Conservation (phyloP, 1,140 invertebrate species). For the Lepidotrigona ventralis region DNA sequence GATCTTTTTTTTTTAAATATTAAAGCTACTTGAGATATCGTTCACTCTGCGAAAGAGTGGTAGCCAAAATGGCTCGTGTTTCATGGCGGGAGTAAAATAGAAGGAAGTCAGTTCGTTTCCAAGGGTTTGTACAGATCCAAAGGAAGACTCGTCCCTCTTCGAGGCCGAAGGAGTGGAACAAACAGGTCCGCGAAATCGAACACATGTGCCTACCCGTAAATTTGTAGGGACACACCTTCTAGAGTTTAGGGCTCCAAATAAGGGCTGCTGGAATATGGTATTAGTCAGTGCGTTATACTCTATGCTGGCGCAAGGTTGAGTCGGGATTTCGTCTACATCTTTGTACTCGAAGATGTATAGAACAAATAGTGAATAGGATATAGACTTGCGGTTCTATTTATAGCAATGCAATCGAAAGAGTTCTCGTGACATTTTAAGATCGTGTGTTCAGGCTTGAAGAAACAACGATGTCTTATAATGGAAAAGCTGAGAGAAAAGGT, state of each 20-base stretch:
- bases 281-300: constrained; percentile 52
- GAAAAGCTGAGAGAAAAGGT: background rate
- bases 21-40: too few species aligned
- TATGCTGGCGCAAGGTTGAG: constrained; percentile 36
- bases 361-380: too few species aligned
- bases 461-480: constrained; percentile 22
- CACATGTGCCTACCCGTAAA: constrained; percentile 43
- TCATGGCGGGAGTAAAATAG: too few species aligned
- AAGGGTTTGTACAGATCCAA: background rate
- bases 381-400: too few species aligned
- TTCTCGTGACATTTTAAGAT: background rate
- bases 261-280: constrained; percentile 58
- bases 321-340: background rate
- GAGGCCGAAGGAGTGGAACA: constrained; percentile 14
- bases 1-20: too few species aligned
- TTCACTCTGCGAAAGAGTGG: too few species aligned
- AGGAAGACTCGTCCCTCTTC: background rate
- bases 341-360: background rate
- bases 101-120: background rate
- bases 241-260: constrained; percentile 58
- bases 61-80: too few species aligned
- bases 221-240: constrained; percentile 59
- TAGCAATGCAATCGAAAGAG: background rate
- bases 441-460: accelerated
- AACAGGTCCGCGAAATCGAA: constrained; percentile 40